Evolutionary conservation across 1,140 invertebrate genomes (phyloP).

Genomic region (Drusus annulatus): DNA sequence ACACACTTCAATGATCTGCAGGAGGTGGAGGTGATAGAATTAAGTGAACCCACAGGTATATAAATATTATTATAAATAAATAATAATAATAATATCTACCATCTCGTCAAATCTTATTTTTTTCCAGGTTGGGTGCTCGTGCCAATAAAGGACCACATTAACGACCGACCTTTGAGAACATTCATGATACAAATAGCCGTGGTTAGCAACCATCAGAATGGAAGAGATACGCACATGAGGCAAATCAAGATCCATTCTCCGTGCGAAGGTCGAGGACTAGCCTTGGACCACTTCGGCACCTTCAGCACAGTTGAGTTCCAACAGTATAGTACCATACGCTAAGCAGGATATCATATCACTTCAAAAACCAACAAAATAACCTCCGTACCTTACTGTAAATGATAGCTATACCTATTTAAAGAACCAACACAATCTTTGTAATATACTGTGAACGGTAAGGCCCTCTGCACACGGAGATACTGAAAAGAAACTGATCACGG

Average conservation of each 20-base stretch:
- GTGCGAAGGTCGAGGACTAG: constrained; percentile 83
- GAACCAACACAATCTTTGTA: too few species aligned
- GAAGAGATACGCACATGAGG: constrained; percentile 96
- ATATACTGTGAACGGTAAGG: too few species aligned
- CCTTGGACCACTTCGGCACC: constrained; percentile 80
- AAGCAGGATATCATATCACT: constrained; percentile 39
- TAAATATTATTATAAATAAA: background rate
- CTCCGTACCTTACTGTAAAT: too few species aligned
- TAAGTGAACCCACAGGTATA: constrained; percentile 89
- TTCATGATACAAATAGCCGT: constrained; percentile 99
- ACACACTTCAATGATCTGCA: constrained; percentile 98
- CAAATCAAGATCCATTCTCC: constrained; percentile 98
- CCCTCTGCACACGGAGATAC: too few species aligned
- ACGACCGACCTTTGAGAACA: constrained; percentile 86
- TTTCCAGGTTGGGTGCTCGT: constrained; percentile 93
- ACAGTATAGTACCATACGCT: constrained; percentile 85
- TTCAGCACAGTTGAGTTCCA: constrained; percentile 88
- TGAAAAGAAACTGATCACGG: too few species aligned
- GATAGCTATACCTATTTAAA: too few species aligned
- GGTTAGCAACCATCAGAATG: constrained; percentile 98
- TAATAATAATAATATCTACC: background rate
- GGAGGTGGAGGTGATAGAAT: constrained; percentile 95
- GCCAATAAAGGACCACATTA: constrained; percentile 89
- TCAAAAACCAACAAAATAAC: too few species aligned
- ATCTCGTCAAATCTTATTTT: background rate